Conservation (phyloP, 2,888 invertebrate species). For the Timandra comae region DNA sequence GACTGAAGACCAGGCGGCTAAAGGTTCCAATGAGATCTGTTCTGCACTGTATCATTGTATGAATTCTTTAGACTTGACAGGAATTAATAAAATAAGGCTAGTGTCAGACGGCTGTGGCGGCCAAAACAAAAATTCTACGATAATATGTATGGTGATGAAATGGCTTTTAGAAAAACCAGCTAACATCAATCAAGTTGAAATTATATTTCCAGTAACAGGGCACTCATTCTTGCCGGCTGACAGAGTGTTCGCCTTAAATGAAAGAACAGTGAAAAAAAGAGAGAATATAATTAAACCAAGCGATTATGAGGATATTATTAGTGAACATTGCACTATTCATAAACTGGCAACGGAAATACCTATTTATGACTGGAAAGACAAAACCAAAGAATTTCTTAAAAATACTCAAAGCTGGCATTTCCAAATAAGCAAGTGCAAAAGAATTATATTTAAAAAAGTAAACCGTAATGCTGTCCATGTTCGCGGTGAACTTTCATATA, state of each 20-base stretch:
- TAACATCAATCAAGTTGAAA: constrained; percentile 11
- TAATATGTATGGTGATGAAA: constrained; percentile 22
- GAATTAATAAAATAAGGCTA: constrained; percentile 2
- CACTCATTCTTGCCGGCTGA: constrained; percentile 22
- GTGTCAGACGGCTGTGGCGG: constrained; percentile 24
- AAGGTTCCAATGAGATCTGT: constrained; percentile 21
- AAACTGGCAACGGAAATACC: constrained; percentile 15
- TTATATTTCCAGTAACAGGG: constrained; percentile 23
- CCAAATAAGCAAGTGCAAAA: constrained; percentile 18
- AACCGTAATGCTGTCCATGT: constrained; percentile 13
- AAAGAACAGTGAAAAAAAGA: constrained; percentile 17
- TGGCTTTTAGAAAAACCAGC: constrained; percentile 15
- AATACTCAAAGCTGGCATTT: constrained; percentile 18
- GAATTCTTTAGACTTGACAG: constrained; percentile 1
- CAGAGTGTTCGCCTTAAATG: constrained; percentile 19
- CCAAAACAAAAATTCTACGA: constrained; percentile 25
- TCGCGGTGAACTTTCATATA: constrained; percentile 17
- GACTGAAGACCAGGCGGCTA: constrained; percentile 19
- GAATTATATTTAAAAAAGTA: constrained; percentile 15
- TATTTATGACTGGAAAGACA: constrained; percentile 17
- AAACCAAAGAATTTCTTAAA: constrained; percentile 16
- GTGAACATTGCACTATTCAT: constrained; percentile 13
- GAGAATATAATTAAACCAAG: constrained; percentile 16
- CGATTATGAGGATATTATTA: constrained; percentile 18
- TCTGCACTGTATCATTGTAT: constrained; percentile 3